Conservation (phyloP, 64 coral and sea anemone species). For the Actinia equina region DNA sequence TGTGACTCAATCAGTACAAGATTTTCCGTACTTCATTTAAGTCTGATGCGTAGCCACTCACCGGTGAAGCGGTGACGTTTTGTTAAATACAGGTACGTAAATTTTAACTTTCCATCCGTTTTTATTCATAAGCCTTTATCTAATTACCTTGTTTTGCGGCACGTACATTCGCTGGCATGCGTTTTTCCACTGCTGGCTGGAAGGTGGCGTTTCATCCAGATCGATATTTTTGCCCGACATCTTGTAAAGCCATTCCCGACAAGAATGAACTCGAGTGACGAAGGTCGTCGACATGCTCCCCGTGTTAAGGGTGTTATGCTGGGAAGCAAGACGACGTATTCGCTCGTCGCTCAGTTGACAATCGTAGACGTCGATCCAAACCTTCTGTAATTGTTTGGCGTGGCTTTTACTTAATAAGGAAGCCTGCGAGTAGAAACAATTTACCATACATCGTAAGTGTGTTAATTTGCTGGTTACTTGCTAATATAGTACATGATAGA, state of each 20-base stretch:
- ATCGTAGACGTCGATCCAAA: not conserved
- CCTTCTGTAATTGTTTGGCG: not conserved
- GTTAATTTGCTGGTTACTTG: not conserved
- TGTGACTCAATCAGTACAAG: too few species aligned
- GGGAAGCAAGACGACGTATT: not conserved
- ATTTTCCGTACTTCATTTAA: too few species aligned
- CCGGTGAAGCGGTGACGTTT: not conserved
- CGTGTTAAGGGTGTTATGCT: not conserved
- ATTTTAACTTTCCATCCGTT: not conserved
- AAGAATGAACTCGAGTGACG: constrained; percentile 9
- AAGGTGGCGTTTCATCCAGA: constrained; percentile 12
- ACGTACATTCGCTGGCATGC: constrained; percentile 28
- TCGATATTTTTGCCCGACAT: not conserved
- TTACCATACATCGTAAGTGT: not conserved
- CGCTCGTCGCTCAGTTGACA: not conserved
- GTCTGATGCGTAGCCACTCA: too few species aligned
- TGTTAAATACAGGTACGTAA: not conserved
- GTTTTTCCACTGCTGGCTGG: constrained; percentile 8
- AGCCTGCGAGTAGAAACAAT: not conserved
- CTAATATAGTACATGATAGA: too few species aligned
- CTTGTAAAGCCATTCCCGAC: constrained; percentile 18
- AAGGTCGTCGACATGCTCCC: not conserved
- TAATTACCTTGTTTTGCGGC: not conserved
- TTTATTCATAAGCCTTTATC: not conserved
- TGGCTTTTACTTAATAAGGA: not conserved